Base-by-base conservation (phyloP, 1,140 invertebrate species). In the Drosophila biarmipes region DNA sequence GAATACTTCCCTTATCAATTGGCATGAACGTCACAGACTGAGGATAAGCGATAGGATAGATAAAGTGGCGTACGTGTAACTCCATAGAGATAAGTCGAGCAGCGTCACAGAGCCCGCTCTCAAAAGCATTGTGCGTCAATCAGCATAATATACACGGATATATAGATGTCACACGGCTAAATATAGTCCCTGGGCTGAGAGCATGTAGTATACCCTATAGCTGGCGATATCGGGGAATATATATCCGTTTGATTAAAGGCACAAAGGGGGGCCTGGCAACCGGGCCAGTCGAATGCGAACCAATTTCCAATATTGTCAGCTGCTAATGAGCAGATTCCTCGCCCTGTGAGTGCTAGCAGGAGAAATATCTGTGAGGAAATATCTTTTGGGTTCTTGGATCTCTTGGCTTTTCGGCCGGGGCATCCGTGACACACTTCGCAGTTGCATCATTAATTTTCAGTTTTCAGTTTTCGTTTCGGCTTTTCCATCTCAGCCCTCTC, bases 401-500 rank as follows among this genome's bases (percentile, higher is more conserved):
- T 49, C 6, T 29, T 29, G 14, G 52, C 35, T 19, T 45, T 57
- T 29, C 11, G 55, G 42, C 15, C 38, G 38, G 12, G 67, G 66
- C 67, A 87, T 86, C 82, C 82, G 71, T 86, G 82, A 86, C 82
- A 86, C 74, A 86, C 69, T 89, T 86, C 74, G 64, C 80, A 81
- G 79, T 87, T 89, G 81, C 84, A 87, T 89, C 84, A 87, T 87
- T 89, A 87, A 87, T 87, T 87, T 80, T 85, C 68, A 63, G 62
- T 87, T 87, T 80, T 85, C 68, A 63, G 62, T 80, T 52, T 59
- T 84, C 80, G 52, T 45, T 73, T 75, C 73, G 75, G 71, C 64
- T 72, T 72, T 71, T 69, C 64, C 59, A 64, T 76, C 67, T 35
- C 43, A 14, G 58, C 64, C 59, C 61, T 76, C 67, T 35, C 43